Evolutionary conservation across 1,140 invertebrate species (phyloP).

Genomic region (Trissolcus basalis): DNA sequence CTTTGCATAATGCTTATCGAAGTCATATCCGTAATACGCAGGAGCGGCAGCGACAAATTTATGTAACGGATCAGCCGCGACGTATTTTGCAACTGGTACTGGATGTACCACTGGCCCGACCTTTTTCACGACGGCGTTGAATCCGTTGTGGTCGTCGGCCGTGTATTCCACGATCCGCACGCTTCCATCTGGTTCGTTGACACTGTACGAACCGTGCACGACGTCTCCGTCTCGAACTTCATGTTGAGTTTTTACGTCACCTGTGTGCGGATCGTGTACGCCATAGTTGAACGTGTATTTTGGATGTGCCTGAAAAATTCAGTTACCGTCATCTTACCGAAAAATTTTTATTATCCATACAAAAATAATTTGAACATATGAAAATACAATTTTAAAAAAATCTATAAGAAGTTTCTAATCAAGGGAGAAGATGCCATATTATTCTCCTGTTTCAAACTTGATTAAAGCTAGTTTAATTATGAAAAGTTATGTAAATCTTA

Average conservation of each 20-base stretch:
- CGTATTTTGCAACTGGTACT: constrained; percentile 62
- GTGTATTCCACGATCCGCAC: constrained; percentile 77
- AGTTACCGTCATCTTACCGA: too few species aligned
- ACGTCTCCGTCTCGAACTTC: constrained; percentile 77
- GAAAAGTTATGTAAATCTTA: too few species aligned
- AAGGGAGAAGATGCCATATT: too few species aligned
- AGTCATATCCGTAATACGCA: constrained; percentile 72
- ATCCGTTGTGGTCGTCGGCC: constrained; percentile 77
- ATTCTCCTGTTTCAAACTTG: too few species aligned
- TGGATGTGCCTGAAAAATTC: constrained; percentile 71
- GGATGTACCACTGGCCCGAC: constrained; percentile 74
- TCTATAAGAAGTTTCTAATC: too few species aligned
- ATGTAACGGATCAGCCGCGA: constrained; percentile 54
- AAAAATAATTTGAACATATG: too few species aligned
- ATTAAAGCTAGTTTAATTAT: too few species aligned
- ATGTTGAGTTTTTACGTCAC: constrained; percentile 77
- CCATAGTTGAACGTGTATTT: constrained; percentile 77
- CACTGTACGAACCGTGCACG: constrained; percentile 76
- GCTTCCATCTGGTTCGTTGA: constrained; percentile 77
- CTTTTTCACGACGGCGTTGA: constrained; percentile 77
- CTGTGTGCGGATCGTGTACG: constrained; percentile 76
- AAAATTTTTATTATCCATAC: too few species aligned
- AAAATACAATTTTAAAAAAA: too few species aligned
- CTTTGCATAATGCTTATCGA: constrained; percentile 66
- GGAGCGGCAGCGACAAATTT: constrained; percentile 68